Conservation (phyloP, 1,140 invertebrate species). For the Panonychus citri region DNA sequence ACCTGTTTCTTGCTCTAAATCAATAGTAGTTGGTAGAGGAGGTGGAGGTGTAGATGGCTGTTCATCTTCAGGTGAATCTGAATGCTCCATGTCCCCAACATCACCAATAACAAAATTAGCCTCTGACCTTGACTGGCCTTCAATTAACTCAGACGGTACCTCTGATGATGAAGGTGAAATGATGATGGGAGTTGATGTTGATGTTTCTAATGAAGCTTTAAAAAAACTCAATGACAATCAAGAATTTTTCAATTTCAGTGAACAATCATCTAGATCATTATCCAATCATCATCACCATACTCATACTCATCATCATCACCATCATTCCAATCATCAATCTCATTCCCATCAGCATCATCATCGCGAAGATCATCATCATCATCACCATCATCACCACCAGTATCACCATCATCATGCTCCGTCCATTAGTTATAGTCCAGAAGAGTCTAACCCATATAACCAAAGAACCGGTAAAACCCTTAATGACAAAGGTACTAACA, state of each 20-base stretch:
- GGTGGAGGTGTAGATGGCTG: background rate
- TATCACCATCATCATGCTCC: no score
- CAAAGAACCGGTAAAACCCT: no score
- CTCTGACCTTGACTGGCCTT: constrained; percentile 46
- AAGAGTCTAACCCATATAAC: no score
- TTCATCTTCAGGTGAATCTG: background rate
- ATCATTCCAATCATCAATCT: background rate
- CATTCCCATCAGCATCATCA: no score
- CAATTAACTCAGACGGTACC: constrained; percentile 18
- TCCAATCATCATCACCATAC: background rate
- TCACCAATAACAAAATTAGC: constrained; percentile 19
- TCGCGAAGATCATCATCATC: background rate
- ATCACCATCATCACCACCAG: background rate
- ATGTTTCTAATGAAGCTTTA: constrained; percentile 21
- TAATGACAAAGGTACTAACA: no score
- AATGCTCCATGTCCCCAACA: constrained; percentile 3
- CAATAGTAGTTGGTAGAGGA: background rate
- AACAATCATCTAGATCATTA: background rate
- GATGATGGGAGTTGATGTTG: no score
- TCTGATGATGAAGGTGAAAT: constrained; percentile 18
- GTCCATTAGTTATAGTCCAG: no score
- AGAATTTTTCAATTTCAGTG: background rate
- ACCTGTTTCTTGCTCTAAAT: no score
- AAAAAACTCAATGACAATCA: background rate
- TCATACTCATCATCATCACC: no score